Percentiles rank a stretch among this genome's conserved stretches.
These are phyloP conservation scores for Copidosoma floridanum DNA, from an alignment of 1,140 invertebrate species.

Conservation along the genomic window DNA sequence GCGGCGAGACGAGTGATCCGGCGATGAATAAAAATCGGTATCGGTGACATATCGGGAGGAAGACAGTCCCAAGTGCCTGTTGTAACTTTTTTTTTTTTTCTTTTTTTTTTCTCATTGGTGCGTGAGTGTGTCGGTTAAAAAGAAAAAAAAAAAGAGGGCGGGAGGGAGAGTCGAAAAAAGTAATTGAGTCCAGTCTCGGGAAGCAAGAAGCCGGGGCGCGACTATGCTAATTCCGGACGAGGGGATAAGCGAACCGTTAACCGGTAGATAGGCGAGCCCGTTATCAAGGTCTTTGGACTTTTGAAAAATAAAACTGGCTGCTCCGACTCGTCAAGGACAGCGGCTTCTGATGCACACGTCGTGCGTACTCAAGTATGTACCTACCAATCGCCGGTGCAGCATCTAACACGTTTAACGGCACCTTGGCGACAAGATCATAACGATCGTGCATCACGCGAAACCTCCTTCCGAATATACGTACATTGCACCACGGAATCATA, in stretches of 20 bases:
- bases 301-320: constrained; percentile 31
- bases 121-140: no score
- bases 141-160: neutral
- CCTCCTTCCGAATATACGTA: no score
- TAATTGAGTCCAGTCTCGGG: neutral
- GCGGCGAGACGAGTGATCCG: no score
- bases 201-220: neutral
- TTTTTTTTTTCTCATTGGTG: neutral
- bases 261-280: constrained; percentile 19
- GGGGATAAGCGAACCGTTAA: constrained; percentile 43
- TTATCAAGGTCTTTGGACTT: constrained; percentile 39
- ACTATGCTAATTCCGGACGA: constrained; percentile 33
- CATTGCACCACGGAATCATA: no score
- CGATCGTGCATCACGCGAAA: neutral
- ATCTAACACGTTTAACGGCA: no score
- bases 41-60: no score
- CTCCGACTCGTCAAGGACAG: constrained; percentile 38
- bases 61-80: no score
- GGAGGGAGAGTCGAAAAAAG: neutral
- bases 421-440: neutral
- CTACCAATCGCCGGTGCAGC: no score
- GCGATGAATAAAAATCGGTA: no score
- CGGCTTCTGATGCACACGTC: constrained; percentile 16
- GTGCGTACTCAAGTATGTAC: neutral
- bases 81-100: neutral